A percentile compares a stretch with the other conserved stretches of the same genome.
phyloP scores from a whole-genome alignment of 2,797 vertebrate species.

The Chiloscyllium punctatum region DNA sequence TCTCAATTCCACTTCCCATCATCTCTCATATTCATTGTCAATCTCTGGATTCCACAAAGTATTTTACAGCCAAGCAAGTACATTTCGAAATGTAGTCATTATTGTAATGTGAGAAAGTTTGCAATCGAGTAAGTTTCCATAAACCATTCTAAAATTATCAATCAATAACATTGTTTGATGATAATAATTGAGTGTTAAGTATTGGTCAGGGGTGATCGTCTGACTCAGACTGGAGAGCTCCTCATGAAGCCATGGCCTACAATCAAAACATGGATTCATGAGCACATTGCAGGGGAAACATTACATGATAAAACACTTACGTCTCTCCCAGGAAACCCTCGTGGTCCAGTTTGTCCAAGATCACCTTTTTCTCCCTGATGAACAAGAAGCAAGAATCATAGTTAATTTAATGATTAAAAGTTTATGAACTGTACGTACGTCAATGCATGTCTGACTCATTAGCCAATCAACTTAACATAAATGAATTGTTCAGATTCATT shows the following conservation, averaged over 20 bases:
- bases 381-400: not conserved
- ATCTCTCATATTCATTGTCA: not conserved
- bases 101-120: not conserved
- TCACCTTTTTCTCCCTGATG: slow-evolving; percentile 61
- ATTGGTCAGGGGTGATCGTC: not conserved
- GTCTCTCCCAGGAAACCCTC: slow-evolving; percentile 56
- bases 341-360: slow-evolving; percentile 54
- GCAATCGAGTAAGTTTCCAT: not conserved
- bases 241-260: not conserved
- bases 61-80: not conserved
- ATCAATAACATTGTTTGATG: not conserved
- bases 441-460: not conserved
- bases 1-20: not conserved
- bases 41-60: too few species aligned
- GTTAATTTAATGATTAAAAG: too few species aligned
- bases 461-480: not conserved
- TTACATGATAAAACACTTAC: slow-evolving; percentile 47
- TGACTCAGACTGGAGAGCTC: not conserved
- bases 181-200: not conserved
- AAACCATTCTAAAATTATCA: not conserved
- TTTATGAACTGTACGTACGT: too few species aligned
- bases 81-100: not conserved
- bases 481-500: not conserved
- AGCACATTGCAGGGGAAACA: slow-evolving; percentile 23
- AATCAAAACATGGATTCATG: slow-evolving; percentile 41